Percentiles rank a stretch among this genome's conserved stretches.
Conservation (phyloP, 2,797 vertebrate species). For the Melopsittacus undulatus region DNA sequence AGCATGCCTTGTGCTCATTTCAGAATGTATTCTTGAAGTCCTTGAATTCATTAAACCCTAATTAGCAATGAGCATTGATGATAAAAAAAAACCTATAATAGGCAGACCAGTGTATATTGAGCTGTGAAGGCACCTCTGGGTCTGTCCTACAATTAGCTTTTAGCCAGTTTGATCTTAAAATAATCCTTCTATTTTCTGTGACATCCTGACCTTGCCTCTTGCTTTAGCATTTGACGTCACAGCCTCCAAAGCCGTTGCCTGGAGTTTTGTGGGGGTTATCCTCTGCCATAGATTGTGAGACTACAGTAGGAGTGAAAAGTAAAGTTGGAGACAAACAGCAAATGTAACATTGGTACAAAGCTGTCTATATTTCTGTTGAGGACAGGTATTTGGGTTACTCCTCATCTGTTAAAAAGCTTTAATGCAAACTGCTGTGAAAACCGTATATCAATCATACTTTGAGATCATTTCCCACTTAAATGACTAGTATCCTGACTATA, state of each 20-base stretch:
- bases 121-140: conserved; percentile 47
- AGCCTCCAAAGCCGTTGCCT: not conserved
- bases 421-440: not conserved
- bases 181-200: conserved; percentile 52
- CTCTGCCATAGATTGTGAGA: not conserved
- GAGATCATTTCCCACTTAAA: not conserved
- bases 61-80: conserved; percentile 63
- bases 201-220: conserved; percentile 37
- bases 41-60: conserved; percentile 74
- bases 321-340: not conserved
- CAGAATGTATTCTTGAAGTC: conserved; percentile 68
- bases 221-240: conserved; percentile 25
- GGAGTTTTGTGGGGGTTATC: not conserved
- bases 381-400: not conserved
- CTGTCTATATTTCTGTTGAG: not conserved
- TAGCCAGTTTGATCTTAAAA: conserved; percentile 64
- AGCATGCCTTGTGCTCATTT: conserved; percentile 66
- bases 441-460: not conserved
- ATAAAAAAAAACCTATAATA: conserved; percentile 61
- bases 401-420: not conserved
- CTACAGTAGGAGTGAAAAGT: not conserved
- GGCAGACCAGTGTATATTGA: conserved; percentile 22
- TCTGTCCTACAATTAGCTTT: conserved; percentile 65
- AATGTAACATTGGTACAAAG: not conserved
- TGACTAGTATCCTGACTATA: not conserved